Evolutionary conservation across 2,113 vertebrate species (phyloP), one percentile per base, ranked within the genome.

Genomic region (Oryzias melastigma): DNA sequence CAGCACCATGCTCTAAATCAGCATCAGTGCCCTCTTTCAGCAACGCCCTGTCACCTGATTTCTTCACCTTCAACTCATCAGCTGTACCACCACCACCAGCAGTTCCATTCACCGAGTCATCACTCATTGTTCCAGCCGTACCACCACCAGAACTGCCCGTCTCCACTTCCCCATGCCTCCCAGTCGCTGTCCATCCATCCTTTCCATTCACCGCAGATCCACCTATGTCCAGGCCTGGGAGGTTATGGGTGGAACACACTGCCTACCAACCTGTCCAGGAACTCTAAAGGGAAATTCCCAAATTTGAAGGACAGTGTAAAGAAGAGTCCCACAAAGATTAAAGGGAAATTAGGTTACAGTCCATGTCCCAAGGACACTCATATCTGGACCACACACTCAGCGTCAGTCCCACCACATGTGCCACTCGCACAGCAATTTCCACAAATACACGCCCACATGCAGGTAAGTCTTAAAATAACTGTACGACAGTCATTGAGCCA

Each of bases 261-360:
- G 70, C 93, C 94, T 0, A 82, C 90, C 42, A 80, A 78, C 51
- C 82, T 89, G 45, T 60, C 84, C 57, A 89, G 68, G 35, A 57
- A 58, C 35, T 66, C 90, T 54, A 76, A 85, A 62, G 91, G 91
- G 18, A 93, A 90, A 67, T 92, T 93, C 76, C 84, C 82, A 43
- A 94, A 91, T 71, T 80, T 93, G 8, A 90, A 89, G 1, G 93
- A 95, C 74, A 95, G 92, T 15, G 87, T 93, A 4, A 94, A 90
- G 81, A 95, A 93, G 86, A 95, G 92, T 66, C 93, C 93, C 5
- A 93, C 93, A 4, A 94, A 93, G 82, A 93, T 92, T 79, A 95
- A 90, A 65, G 89, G 71, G 84, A 92, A 80, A 86, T 88, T 48
- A 81, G 90, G 60, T 78, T 77, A 86, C 89, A 88, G 74, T 82